Conservation (phyloP, 2,797 vertebrate species). For the Coendou prehensilis region DNA sequence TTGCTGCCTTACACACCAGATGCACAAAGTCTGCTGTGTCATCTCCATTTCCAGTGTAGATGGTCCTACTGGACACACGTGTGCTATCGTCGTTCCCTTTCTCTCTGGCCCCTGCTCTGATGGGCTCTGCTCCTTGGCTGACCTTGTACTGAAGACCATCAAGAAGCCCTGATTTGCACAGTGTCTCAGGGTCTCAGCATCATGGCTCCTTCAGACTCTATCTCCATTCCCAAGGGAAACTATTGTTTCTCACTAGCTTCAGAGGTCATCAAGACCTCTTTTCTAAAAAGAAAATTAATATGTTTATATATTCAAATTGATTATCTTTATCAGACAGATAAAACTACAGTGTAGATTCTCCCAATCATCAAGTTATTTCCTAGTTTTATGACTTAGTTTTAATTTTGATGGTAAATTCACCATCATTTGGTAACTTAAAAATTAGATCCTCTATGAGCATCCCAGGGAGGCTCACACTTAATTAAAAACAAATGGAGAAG, state of each 20-base stretch:
- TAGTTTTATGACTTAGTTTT: not conserved
- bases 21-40: not conserved
- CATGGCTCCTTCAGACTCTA: not conserved
- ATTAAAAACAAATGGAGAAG: conserved; percentile 59
- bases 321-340: not conserved
- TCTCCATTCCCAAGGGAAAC: not conserved
- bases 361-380: not conserved
- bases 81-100: accelerated
- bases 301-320: not conserved
- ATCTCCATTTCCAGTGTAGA: not conserved
- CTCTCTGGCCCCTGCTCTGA: not conserved
- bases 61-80: not conserved
- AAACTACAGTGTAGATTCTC: not conserved
- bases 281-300: not conserved
- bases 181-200: not conserved
- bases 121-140: not conserved
- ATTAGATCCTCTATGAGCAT: not conserved
- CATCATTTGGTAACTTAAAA: conserved; percentile 45
- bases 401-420: conserved; percentile 24
- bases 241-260: not conserved
- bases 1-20: accelerated
- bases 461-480: conserved; percentile 15
- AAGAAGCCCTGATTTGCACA: not conserved
- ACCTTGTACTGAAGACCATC: not conserved
- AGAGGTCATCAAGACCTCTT: not conserved